Conservation (phyloP, 2,797 vertebrate genomes). For the Botia kubotai region DNA sequence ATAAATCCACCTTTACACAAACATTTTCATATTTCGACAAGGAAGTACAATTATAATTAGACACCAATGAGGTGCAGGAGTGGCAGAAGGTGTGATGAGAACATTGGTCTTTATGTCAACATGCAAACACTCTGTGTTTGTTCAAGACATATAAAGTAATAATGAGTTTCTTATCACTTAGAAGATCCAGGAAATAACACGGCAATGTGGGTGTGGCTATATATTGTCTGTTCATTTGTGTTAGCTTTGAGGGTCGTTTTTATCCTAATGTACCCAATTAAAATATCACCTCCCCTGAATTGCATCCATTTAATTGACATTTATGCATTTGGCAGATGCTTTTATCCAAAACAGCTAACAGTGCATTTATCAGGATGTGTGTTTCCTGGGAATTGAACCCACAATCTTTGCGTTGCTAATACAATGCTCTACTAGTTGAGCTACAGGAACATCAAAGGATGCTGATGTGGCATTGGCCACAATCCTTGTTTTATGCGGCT, state of each 20-base stretch:
- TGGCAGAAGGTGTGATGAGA: constrained; percentile 9
- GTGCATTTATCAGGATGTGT: no score
- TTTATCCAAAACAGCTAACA: no score
- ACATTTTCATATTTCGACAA: background rate
- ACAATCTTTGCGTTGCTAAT: no score
- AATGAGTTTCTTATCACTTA: background rate
- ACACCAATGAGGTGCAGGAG: constrained; percentile 16
- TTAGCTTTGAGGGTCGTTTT: background rate
- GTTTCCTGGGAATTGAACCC: no score
- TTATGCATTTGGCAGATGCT: no score
- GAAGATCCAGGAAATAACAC: background rate
- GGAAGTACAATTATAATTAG: background rate
- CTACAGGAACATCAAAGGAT: no score
- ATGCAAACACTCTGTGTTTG: constrained; percentile 11
- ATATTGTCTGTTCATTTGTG: background rate
- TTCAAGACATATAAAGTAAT: background rate
- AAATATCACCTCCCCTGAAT: background rate
- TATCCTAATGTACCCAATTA: background rate
- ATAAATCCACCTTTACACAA: background rate
- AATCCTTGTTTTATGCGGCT: no score
- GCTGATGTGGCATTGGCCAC: no score
- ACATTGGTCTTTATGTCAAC: constrained; percentile 35
- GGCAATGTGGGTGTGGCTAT: background rate
- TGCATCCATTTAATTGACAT: background rate
- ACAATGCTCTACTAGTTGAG: no score